Conservation (phyloP, 2,888 invertebrate genomes). For the Leucozona laternaria region DNA sequence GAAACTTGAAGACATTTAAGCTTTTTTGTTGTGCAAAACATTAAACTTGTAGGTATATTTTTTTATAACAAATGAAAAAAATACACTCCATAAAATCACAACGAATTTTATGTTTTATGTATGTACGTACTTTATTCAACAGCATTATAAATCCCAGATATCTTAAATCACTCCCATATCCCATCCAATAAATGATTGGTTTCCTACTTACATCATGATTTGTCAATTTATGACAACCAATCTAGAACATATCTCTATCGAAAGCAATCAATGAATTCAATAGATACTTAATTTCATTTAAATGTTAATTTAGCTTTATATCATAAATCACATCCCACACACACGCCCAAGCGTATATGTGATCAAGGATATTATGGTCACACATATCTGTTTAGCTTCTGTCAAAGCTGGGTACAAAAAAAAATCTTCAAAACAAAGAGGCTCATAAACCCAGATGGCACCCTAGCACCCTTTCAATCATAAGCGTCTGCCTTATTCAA, state of each 20-base stretch:
- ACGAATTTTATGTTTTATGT: no score
- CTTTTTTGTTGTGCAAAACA: no score
- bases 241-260: background rate
- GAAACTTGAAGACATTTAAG: no score
- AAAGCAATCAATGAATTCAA: conserved; percentile 39
- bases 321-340: conserved; percentile 54
- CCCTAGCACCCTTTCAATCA: conserved; percentile 70
- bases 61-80: no score
- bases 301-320: conserved; percentile 54
- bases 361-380: conserved; percentile 60
- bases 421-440: conserved; percentile 44
- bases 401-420: background rate
- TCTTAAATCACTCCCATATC: background rate
- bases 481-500: conserved; percentile 18
- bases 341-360: conserved; percentile 13
- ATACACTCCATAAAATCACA: no score
- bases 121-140: background rate
- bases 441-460: conserved; percentile 68
- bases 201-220: conserved; percentile 11
- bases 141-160: background rate
- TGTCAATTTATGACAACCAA: conserved; percentile 14
- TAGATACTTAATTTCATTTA: conserved; percentile 52
- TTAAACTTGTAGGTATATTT: no score
- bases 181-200: conserved; percentile 6
- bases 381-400: conserved; percentile 64